phyloP scores from a whole-genome alignment of 23 tunicate genomes.

The Pegea sp. region DNA sequence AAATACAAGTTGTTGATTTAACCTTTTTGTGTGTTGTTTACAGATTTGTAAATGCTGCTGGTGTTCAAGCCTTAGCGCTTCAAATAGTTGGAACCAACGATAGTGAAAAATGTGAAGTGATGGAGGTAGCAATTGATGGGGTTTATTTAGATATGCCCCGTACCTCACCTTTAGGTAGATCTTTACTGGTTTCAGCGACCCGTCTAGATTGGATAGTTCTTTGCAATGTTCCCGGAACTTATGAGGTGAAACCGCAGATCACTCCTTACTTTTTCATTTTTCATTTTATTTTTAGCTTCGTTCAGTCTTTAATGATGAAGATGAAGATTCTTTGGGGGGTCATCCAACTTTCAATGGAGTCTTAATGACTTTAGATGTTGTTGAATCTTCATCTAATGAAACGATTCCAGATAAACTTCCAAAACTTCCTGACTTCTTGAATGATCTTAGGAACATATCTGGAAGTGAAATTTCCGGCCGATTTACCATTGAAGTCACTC shows the following conservation, averaged over 20 bases:
- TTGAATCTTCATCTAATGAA: background rate
- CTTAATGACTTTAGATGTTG: constrained; percentile 11
- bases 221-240: constrained; percentile 18
- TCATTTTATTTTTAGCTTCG: too few relatives aligned
- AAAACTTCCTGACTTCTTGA: background rate
- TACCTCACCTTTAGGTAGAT: constrained; percentile 6
- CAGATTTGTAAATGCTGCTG: constrained; percentile 45
- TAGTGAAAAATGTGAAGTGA: constrained; percentile 9
- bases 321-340: constrained; percentile 20
- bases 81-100: constrained; percentile 3
- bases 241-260: too few relatives aligned
- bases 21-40: too few relatives aligned
- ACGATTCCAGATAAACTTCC: background rate
- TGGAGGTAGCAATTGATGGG: constrained; percentile 50
- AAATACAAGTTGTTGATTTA: too few relatives aligned
- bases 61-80: constrained; percentile 18
- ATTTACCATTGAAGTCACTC: background rate
- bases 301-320: constrained; percentile 6
- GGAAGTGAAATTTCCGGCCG: background rate
- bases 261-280: too few relatives aligned
- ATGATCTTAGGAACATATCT: background rate
- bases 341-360: constrained; percentile 17
- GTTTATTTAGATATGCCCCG: constrained; percentile 32
- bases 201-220: constrained; percentile 48
- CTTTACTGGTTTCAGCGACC: constrained; percentile 17